phyloP scores from a whole-genome alignment of 2,797 vertebrate species.

The Arremon aurantiirostris region DNA sequence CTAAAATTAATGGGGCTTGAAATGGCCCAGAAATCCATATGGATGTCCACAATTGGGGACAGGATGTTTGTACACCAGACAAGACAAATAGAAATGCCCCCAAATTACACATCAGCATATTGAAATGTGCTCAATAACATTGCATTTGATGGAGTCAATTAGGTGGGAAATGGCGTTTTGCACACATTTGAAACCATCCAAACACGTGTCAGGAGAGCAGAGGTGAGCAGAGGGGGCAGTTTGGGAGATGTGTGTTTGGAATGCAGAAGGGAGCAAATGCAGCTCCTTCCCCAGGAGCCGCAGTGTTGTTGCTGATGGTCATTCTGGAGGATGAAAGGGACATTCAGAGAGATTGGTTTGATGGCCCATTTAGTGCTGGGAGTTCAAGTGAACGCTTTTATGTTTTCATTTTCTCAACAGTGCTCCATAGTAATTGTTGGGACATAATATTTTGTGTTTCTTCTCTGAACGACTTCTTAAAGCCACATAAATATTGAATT shows the following conservation, averaged over 20 bases:
- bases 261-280: neutral
- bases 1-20: constrained; percentile 33
- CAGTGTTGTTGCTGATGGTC: neutral
- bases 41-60: neutral
- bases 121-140: neutral
- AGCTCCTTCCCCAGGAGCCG: neutral
- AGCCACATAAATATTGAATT: neutral
- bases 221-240: neutral
- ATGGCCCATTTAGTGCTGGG: neutral
- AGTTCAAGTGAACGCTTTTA: neutral
- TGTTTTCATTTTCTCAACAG: constrained; percentile 3
- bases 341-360: neutral
- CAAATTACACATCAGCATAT: constrained; percentile 11
- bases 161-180: constrained; percentile 27
- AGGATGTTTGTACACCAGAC: neutral
- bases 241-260: neutral
- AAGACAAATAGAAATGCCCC: constrained; percentile 23
- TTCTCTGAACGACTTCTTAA: neutral
- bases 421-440: neutral
- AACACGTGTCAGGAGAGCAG: neutral
- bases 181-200: neutral
- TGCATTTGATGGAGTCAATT: constrained; percentile 26
- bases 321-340: neutral
- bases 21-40: constrained; percentile 1
- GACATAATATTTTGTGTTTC: neutral